A percentile compares a stretch with the other conserved stretches of the same genome.
Conservation (phyloP, 2,113 vertebrate species). For the Gopherus flavomarginatus region DNA sequence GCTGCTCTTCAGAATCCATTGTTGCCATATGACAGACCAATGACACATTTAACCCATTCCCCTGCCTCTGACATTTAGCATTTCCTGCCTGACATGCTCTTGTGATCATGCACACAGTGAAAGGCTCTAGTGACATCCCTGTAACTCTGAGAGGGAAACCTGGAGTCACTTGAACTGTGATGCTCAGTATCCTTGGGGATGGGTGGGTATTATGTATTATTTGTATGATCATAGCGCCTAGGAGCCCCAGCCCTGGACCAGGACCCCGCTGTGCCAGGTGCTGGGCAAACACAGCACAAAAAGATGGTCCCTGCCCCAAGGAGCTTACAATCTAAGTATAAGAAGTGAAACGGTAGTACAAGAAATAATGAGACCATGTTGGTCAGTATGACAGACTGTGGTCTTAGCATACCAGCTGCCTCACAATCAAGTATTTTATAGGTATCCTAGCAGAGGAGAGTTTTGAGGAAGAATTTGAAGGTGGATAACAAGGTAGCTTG, state of each 20-base stretch:
- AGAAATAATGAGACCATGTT: not conserved
- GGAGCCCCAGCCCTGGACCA: not conserved
- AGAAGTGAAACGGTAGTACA: not conserved
- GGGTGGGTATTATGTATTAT: not conserved
- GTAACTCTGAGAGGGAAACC: conserved; percentile 42
- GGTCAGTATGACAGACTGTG: not conserved
- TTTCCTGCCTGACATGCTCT: not conserved
- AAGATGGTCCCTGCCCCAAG: not conserved
- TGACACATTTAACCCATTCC: too few relatives aligned
- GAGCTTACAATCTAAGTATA: not conserved
- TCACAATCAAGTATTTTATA: not conserved
- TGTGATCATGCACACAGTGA: fast-evolving
- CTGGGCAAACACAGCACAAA: not conserved
- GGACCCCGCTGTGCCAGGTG: not conserved
- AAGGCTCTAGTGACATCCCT: conserved; percentile 26
- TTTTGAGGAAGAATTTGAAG: not conserved
- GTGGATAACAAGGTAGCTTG: not conserved
- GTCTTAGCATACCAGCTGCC: not conserved
- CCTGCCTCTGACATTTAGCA: not conserved
- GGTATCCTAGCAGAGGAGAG: not conserved
- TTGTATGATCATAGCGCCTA: not conserved
- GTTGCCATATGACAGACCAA: not conserved
- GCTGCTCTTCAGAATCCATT: not conserved
- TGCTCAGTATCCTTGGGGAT: conserved; percentile 38
- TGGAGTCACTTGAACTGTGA: conserved; percentile 13